Percentiles rank a stretch among this genome's conserved stretches.
phyloP scores from a whole-genome alignment of 2,888 invertebrate genomes.

The Ditylenchus weischeri region DNA sequence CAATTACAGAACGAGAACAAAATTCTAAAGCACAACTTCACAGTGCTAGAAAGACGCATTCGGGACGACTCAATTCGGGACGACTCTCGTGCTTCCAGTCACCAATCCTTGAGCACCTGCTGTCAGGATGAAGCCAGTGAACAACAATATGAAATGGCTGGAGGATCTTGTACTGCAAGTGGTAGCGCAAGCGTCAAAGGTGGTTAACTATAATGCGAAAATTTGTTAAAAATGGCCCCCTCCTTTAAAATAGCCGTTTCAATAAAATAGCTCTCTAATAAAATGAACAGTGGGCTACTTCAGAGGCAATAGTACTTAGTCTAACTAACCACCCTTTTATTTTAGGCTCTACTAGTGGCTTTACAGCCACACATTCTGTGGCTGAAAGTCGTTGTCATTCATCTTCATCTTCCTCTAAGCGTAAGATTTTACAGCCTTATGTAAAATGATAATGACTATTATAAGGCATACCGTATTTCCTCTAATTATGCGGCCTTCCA shows the following conservation, averaged over 20 bases:
- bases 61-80: slow-evolving; percentile 60
- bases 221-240: too few species aligned
- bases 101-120: slow-evolving; percentile 45
- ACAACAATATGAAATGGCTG: slow-evolving; percentile 18
- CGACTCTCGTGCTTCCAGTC: slow-evolving; percentile 47
- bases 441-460: too few species aligned
- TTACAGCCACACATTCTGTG: not conserved
- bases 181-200: slow-evolving; percentile 3
- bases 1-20: slow-evolving; percentile 84
- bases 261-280: too few species aligned
- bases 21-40: slow-evolving; percentile 91
- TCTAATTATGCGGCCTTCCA: not conserved
- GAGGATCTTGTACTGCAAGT: not conserved
- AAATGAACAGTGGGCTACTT: too few species aligned
- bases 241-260: too few species aligned
- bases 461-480: too few species aligned
- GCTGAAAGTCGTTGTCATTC: slow-evolving; percentile 18
- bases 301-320: too few species aligned
- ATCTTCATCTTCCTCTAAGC: slow-evolving; percentile 28
- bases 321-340: too few species aligned
- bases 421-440: slow-evolving; percentile 1
- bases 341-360: not conserved
- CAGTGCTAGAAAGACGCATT: slow-evolving; percentile 81
- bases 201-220: too few species aligned
- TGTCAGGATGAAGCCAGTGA: slow-evolving; percentile 39